phyloP scores from a whole-genome alignment of 2,797 vertebrate genomes.

The Crax fasciolata region DNA sequence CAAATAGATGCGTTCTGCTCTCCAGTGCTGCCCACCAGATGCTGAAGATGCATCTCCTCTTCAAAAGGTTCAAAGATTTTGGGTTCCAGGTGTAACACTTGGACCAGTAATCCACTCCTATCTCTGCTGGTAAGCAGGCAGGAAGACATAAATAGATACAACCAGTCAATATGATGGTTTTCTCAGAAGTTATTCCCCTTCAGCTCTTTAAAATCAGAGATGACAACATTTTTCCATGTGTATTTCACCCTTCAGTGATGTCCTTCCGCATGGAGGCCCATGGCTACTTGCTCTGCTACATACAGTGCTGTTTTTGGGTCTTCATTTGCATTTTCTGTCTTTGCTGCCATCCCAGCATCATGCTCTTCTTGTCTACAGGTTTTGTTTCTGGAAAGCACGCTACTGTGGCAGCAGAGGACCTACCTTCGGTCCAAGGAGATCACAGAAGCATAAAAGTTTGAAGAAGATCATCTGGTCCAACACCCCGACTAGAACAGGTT shows the following conservation, averaged over 20 bases:
- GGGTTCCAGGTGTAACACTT: not conserved
- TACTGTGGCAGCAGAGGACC: not conserved
- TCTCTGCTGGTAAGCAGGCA: not conserved
- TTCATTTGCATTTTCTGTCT: rapidly evolving
- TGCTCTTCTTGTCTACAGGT: not conserved
- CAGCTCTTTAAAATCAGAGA: not conserved
- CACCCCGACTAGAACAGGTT: no score
- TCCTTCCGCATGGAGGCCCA: no score
- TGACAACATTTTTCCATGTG: rapidly evolving
- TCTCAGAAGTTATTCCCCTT: not conserved
- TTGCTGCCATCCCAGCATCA: not conserved
- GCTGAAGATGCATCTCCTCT: not conserved
- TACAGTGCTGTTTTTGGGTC: not conserved
- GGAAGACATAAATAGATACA: not conserved
- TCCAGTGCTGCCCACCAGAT: not conserved
- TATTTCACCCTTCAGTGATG: not conserved
- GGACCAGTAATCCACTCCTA: rapidly evolving
- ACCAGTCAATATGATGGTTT: not conserved
- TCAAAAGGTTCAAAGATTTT: not conserved
- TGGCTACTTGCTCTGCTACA: not conserved
- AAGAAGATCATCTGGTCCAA: no score
- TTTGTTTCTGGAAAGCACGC: not conserved
- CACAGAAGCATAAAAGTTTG: no score
- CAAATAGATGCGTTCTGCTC: not conserved
- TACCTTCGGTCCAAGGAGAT: not conserved